A percentile compares a stretch with the other conserved stretches of the same genome.
These are phyloP conservation scores for Rhinella marina DNA, from an alignment of 2,797 vertebrate genomes.

Conservation along the genomic window DNA sequence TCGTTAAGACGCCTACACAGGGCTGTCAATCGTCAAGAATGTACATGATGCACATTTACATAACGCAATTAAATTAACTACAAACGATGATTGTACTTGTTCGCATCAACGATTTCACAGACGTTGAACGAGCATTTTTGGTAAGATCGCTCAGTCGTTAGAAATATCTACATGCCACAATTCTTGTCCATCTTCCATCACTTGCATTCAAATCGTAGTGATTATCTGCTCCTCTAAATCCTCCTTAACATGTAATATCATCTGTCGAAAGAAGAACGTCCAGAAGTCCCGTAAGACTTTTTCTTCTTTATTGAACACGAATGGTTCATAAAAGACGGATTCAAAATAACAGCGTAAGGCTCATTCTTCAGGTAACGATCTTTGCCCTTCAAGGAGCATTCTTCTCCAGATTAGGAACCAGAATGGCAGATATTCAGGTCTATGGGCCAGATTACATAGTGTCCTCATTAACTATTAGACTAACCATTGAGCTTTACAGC, in stretches of 20 bases:
- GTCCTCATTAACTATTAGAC: background rate
- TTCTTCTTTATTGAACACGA: background rate
- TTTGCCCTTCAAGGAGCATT: background rate
- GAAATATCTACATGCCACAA: too few relatives aligned
- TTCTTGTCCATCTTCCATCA: too few relatives aligned
- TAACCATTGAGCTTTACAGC: conserved; percentile 62
- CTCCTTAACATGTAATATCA: background rate
- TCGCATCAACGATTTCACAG: too few relatives aligned
- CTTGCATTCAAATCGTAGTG: too few relatives aligned
- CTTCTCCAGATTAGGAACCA: background rate
- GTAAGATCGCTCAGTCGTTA: too few relatives aligned
- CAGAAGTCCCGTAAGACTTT: background rate
- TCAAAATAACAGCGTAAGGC: background rate
- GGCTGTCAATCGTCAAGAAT: too few relatives aligned
- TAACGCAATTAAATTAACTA: too few relatives aligned
- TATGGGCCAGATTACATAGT: rapidly evolving
- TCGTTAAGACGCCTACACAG: too few relatives aligned
- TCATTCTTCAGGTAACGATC: background rate
- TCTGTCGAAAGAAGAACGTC: background rate
- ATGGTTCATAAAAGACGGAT: background rate
- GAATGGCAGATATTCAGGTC: background rate
- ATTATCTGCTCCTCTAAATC: too few relatives aligned
- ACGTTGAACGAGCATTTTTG: too few relatives aligned
- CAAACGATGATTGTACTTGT: too few relatives aligned
- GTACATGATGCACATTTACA: too few relatives aligned